phyloP scores from a whole-genome alignment of 2,888 invertebrate genomes.

The Tetragnatha montana region DNA sequence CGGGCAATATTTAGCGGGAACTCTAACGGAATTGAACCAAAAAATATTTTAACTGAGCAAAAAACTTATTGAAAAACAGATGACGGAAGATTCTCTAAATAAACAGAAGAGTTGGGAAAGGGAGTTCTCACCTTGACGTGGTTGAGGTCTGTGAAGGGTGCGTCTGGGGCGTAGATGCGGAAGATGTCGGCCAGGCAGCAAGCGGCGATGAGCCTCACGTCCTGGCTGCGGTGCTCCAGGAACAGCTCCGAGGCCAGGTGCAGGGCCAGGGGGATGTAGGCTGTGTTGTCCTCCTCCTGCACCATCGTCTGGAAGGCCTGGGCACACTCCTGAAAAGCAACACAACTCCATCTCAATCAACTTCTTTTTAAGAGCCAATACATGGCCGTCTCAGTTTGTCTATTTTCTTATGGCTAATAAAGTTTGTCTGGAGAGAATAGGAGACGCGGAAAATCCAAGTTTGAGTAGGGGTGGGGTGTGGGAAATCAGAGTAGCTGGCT shows the following conservation, averaged over 20 bases:
- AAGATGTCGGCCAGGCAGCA: conserved; percentile 98
- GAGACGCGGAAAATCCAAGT: too few species aligned
- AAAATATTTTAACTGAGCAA: too few species aligned
- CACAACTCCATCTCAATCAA: too few species aligned
- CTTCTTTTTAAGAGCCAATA: background rate
- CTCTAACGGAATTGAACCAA: too few species aligned
- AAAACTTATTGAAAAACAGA: too few species aligned
- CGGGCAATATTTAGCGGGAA: too few species aligned
- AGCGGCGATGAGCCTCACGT: conserved; percentile 94
- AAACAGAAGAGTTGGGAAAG: background rate
- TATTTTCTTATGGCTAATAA: too few species aligned
- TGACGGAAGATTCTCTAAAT: too few species aligned
- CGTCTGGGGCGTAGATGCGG: conserved; percentile 96
- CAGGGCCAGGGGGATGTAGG: conserved; percentile 92
- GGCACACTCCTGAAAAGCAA: conserved; percentile 62
- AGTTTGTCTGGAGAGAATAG: too few species aligned
- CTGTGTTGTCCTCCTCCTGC: conserved; percentile 86
- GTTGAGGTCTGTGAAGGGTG: conserved; percentile 96
- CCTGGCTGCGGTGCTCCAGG: conserved; percentile 89
- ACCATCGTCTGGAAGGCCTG: conserved; percentile 92
- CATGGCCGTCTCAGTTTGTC: too few species aligned
- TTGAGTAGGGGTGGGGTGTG: too few species aligned
- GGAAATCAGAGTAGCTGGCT: too few species aligned
- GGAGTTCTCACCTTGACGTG: conserved; percentile 83
- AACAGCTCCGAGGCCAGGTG: conserved; percentile 93